phyloP scores from a whole-genome alignment of 2,113 vertebrate genomes.

The Bombycilla garrulus region DNA sequence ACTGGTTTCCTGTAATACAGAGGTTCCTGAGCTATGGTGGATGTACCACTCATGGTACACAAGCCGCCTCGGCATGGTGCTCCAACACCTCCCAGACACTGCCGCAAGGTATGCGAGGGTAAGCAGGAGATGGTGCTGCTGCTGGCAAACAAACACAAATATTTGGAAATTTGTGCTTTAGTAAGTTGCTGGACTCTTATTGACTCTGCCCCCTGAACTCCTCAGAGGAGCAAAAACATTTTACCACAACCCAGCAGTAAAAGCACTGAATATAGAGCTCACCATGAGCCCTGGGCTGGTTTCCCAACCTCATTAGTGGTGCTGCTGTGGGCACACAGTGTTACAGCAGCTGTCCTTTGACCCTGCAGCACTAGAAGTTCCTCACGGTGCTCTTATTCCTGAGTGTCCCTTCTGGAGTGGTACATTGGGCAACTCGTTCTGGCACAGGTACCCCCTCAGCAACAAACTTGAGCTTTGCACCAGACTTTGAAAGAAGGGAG shows the following conservation, averaged over 20 bases:
- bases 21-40: not conserved
- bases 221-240: not conserved
- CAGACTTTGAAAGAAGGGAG: not conserved
- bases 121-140: not conserved
- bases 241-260: not conserved
- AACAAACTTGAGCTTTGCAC: not conserved
- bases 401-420: not conserved
- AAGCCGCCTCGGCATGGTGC: not conserved
- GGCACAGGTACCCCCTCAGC: not conserved
- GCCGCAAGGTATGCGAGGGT: fast-evolving
- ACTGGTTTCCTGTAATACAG: conserved; percentile 19
- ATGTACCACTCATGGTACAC: fast-evolving
- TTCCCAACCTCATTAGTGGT: not conserved
- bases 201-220: not conserved
- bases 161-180: not conserved
- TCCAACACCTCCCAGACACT: not conserved
- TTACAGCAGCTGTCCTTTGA: not conserved
- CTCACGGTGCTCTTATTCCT: fast-evolving
- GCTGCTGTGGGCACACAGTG: not conserved
- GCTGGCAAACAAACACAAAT: not conserved
- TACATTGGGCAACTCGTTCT: fast-evolving
- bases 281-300: not conserved
- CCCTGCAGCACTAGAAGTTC: not conserved
- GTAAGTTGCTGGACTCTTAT: not conserved
- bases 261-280: not conserved